phyloP scores from a whole-genome alignment of 2,113 vertebrate genomes.

The Heteronetta atricapilla region DNA sequence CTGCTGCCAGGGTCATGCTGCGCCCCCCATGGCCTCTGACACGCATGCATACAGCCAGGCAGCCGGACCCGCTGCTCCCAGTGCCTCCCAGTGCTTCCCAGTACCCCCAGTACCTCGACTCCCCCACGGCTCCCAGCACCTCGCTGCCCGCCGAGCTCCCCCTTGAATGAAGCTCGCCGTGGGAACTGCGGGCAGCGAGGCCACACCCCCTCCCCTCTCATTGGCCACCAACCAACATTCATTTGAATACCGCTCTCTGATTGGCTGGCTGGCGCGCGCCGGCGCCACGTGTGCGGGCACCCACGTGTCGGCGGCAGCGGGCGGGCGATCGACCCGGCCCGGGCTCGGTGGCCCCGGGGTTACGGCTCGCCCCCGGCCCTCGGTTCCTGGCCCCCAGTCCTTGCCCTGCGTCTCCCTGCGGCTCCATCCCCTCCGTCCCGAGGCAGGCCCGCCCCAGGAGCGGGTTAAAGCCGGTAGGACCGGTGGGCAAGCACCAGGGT shows the following conservation, averaged over 20 bases:
- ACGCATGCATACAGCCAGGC: background rate
- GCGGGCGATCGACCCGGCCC: background rate
- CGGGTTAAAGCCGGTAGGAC: background rate
- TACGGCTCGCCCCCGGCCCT: background rate
- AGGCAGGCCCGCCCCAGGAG: background rate
- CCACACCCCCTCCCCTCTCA: background rate
- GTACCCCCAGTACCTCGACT: background rate
- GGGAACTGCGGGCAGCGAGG: background rate
- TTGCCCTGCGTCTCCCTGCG: background rate
- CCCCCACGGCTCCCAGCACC: background rate
- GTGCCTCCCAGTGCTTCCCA: background rate
- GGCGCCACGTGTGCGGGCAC: background rate
- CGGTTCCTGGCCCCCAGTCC: background rate
- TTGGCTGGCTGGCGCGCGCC: background rate
- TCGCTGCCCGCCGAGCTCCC: conserved; percentile 16
- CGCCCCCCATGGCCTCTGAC: background rate
- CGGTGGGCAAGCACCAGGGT: background rate
- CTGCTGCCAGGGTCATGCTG: background rate
- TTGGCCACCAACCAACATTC: background rate
- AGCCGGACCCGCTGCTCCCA: background rate
- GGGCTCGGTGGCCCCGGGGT: background rate
- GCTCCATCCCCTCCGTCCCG: background rate
- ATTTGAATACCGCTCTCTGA: conserved; percentile 30
- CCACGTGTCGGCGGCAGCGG: background rate
- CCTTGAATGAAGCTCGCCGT: background rate